Conservation (phyloP, 2,797 vertebrate genomes). For the Ciconia nigra region DNA sequence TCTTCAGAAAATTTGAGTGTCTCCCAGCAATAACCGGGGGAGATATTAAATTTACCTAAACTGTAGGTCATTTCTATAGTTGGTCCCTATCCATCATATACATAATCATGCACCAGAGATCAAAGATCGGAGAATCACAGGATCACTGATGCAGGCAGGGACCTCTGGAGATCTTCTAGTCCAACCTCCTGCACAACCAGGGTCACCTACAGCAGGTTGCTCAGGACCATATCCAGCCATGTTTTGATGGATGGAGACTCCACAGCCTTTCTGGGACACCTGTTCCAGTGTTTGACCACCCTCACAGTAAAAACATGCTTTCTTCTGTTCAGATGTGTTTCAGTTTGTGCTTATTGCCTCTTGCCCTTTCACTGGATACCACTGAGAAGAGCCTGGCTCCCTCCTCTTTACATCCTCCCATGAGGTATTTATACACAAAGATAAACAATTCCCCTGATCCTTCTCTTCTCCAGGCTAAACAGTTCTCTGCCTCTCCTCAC, state of each 20-base stretch:
- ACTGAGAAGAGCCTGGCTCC: background rate
- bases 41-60: background rate
- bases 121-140: background rate
- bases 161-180: background rate
- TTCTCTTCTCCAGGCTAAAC: background rate
- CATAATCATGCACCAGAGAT: background rate
- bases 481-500: background rate
- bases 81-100: background rate
- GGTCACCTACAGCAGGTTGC: background rate
- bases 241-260: background rate
- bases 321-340: background rate
- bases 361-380: background rate
- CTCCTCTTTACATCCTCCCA: background rate
- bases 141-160: background rate
- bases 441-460: background rate
- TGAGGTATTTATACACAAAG: background rate
- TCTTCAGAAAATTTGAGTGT: background rate
- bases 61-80: background rate
- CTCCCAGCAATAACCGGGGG: background rate
- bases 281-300: background rate
- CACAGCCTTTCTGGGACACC: background rate
- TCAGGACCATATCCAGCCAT: background rate
- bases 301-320: background rate
- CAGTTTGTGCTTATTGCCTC: background rate
- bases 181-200: background rate